Evolutionary conservation across 2,888 invertebrate species (phyloP).

Genomic region (Volucella zonaria): DNA sequence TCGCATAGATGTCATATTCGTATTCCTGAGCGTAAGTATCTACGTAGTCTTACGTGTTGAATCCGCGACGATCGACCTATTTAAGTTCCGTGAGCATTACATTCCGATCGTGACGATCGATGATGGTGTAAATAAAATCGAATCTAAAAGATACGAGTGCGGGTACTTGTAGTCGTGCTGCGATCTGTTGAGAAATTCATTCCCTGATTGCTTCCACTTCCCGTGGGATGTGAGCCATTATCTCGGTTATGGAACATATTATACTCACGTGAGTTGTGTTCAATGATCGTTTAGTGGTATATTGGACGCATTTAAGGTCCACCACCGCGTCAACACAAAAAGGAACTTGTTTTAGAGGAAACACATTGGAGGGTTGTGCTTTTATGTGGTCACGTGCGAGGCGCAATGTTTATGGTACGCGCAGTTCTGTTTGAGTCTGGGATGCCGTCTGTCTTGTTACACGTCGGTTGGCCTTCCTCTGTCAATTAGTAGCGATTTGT

Average conservation of each 20-base stretch:
- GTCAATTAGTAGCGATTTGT: slow-evolving; percentile 80
- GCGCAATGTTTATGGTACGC: slow-evolving; percentile 47
- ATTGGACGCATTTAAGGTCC: slow-evolving; percentile 35
- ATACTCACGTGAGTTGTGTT: slow-evolving; percentile 19
- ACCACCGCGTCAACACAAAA: slow-evolving; percentile 27
- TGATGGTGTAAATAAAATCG: slow-evolving; percentile 53
- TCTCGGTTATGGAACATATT: slow-evolving; percentile 39
- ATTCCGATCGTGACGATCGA: slow-evolving; percentile 46
- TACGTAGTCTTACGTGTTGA: slow-evolving; percentile 16
- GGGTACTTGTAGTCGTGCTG: neutral
- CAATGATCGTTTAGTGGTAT: slow-evolving; percentile 59
- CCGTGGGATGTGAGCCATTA: slow-evolving; percentile 75
- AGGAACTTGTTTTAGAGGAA: slow-evolving; percentile 74
- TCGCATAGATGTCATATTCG: slow-evolving; percentile 12
- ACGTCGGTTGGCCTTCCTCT: slow-evolving; percentile 65
- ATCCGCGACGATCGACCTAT: slow-evolving; percentile 58
- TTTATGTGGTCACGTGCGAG: slow-evolving; percentile 46
- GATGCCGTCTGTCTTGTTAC: slow-evolving; percentile 31
- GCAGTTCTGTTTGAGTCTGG: neutral
- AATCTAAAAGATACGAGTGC: slow-evolving; percentile 16
- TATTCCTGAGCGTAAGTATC: neutral
- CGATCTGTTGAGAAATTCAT: slow-evolving; percentile 51
- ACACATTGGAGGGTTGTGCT: slow-evolving; percentile 32
- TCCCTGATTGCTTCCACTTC: slow-evolving; percentile 74
- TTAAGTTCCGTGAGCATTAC: slow-evolving; percentile 48